These are phyloP conservation scores for Dione juno DNA, from an alignment of 2,888 invertebrate genomes.

Conservation along the genomic window DNA sequence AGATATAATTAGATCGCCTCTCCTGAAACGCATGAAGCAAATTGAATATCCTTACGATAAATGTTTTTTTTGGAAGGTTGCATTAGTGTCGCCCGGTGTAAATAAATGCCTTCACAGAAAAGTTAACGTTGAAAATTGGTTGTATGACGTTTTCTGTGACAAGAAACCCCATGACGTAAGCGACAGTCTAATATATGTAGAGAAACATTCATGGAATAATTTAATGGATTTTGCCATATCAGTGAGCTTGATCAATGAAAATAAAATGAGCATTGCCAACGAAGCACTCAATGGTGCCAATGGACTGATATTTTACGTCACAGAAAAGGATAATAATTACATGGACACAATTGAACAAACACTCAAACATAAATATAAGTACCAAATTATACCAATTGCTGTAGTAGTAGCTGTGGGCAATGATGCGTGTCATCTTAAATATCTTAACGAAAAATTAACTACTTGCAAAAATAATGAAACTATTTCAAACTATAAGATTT, in stretches of 20 bases:
- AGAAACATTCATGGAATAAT: constrained; percentile 76
- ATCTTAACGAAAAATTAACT: constrained; percentile 57
- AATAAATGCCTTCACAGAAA: constrained; percentile 71
- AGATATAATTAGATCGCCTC: constrained; percentile 74
- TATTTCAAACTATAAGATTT: constrained; percentile 70
- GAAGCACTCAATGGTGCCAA: constrained; percentile 76
- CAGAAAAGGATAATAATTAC: constrained; percentile 60
- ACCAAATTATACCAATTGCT: constrained; percentile 73
- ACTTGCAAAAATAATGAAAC: constrained; percentile 58
- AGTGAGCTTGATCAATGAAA: constrained; percentile 63
- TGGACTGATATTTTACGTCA: constrained; percentile 68
- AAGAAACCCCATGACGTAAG: constrained; percentile 64
- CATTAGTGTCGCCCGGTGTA: constrained; percentile 82
- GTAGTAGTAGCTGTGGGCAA: constrained; percentile 62
- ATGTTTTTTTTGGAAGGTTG: constrained; percentile 85
- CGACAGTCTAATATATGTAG: constrained; percentile 66
- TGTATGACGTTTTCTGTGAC: constrained; percentile 75
- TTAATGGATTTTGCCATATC: constrained; percentile 78
- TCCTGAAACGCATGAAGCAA: constrained; percentile 77
- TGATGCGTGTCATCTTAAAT: constrained; percentile 48
- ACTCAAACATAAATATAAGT: constrained; percentile 66
- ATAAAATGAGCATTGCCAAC: constrained; percentile 50
- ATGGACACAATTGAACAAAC: constrained; percentile 59
- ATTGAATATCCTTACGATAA: constrained; percentile 72
- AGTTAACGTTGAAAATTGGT: constrained; percentile 75